These are phyloP conservation scores for Muscidifurax raptorellus DNA, from an alignment of 1,140 invertebrate genomes.

Conservation along the genomic window DNA sequence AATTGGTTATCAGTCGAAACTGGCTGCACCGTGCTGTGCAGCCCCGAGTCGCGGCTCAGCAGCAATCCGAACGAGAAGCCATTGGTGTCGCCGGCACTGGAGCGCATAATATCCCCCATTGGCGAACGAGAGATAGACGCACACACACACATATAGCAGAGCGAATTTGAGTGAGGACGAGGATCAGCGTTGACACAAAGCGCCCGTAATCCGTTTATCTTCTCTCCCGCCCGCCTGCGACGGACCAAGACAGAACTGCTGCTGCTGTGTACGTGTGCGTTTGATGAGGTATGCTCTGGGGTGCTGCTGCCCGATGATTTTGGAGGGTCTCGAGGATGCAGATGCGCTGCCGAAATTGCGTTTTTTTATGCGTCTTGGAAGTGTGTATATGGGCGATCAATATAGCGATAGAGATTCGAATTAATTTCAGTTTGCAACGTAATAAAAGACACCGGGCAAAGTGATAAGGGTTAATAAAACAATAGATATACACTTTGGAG, in stretches of 20 bases:
- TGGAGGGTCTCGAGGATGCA: not conserved
- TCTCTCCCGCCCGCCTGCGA: constrained; percentile 62
- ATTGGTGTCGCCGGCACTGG: constrained; percentile 65
- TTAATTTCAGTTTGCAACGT: too few species aligned
- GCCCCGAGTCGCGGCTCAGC: constrained; percentile 39
- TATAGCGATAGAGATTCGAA: too few species aligned
- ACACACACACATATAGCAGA: not conserved
- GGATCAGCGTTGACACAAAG: constrained; percentile 73
- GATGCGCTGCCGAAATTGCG: not conserved
- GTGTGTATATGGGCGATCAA: too few species aligned
- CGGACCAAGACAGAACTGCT: not conserved
- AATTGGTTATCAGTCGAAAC: constrained; percentile 73
- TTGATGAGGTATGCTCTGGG: not conserved
- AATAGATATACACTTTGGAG: not conserved
- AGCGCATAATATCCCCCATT: constrained; percentile 71
- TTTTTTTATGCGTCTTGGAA: not conserved
- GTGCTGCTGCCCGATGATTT: not conserved
- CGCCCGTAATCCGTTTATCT: constrained; percentile 74
- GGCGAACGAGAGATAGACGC: constrained; percentile 53
- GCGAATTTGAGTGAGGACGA: constrained; percentile 41
- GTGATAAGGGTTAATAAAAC: not conserved
- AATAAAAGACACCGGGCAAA: not conserved
- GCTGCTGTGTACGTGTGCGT: not conserved
- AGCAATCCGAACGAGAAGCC: constrained; percentile 55
- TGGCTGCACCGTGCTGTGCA: not conserved